Conservation (phyloP, 2,888 invertebrate genomes). For the Drosophila niveifrons region DNA sequence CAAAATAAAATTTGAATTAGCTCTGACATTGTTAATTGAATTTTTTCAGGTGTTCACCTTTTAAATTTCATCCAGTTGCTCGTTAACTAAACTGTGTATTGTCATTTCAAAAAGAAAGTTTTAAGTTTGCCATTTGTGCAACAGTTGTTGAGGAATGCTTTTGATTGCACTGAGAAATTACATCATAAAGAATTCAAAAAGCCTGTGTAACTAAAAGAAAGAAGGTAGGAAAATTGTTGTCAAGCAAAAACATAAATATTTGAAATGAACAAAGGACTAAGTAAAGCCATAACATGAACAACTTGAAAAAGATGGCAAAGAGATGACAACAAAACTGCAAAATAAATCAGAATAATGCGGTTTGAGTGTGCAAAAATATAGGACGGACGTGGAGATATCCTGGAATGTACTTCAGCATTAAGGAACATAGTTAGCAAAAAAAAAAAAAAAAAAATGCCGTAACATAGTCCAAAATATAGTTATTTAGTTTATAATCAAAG, state of each 20-base stretch:
- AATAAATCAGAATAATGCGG: conserved; percentile 45
- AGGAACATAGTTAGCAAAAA: no score
- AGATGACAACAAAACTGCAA: conserved; percentile 35
- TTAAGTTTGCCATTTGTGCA: conserved; percentile 14
- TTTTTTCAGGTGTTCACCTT: not conserved
- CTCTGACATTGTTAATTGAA: not conserved
- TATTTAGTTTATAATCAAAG: no score
- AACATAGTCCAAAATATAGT: no score
- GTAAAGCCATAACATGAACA: conserved; percentile 43
- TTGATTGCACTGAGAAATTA: conserved; percentile 43
- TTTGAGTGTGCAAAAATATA: not conserved
- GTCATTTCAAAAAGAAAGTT: not conserved
- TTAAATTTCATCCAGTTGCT: not conserved
- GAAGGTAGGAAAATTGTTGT: conserved; percentile 52
- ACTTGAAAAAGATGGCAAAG: conserved; percentile 35
- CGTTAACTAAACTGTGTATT: not conserved
- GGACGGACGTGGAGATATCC: conserved; percentile 25
- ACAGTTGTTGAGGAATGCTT: conserved; percentile 25
- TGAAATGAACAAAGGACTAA: conserved; percentile 62
- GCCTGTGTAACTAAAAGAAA: conserved; percentile 22
- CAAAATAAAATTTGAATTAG: not conserved
- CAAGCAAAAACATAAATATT: conserved; percentile 69
- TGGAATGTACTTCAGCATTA: not conserved
- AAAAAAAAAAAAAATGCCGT: no score
- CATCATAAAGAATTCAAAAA: conserved; percentile 59